These are phyloP conservation scores for Eulemur rubriventer DNA, from an alignment of 2,797 vertebrate species.

Conservation along the genomic window DNA sequence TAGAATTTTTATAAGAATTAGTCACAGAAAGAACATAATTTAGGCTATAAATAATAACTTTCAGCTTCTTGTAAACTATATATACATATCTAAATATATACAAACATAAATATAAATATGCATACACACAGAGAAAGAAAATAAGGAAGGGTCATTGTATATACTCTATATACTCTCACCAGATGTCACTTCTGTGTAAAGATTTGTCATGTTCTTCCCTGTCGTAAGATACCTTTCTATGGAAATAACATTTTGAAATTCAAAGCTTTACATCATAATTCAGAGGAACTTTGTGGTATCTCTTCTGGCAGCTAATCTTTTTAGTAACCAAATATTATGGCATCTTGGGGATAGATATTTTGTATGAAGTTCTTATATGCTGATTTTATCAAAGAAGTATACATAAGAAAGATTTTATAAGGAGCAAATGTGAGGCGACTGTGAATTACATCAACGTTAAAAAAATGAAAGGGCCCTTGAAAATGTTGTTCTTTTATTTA, in stretches of 20 bases:
- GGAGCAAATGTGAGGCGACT: slow-evolving; percentile 77
- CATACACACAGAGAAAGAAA: not conserved
- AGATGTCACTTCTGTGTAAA: slow-evolving; percentile 67
- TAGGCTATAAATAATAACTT: not conserved
- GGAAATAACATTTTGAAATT: slow-evolving; percentile 80
- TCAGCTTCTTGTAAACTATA: not conserved
- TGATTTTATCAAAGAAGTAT: slow-evolving; percentile 80
- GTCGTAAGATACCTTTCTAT: slow-evolving; percentile 38
- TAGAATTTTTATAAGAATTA: slow-evolving; percentile 20
- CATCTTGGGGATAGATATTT: slow-evolving; percentile 75
- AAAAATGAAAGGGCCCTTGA: slow-evolving; percentile 71
- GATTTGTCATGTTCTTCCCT: slow-evolving; percentile 64
- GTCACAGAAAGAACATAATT: not conserved
- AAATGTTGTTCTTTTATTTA: slow-evolving; percentile 68
- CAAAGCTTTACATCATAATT: slow-evolving; percentile 79
- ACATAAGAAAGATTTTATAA: slow-evolving; percentile 80
- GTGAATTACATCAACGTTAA: slow-evolving; percentile 67
- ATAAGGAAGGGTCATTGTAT: slow-evolving; percentile 1
- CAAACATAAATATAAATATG: not conserved
- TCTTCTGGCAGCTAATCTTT: slow-evolving; percentile 81
- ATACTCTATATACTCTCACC: not conserved
- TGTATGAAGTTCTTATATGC: slow-evolving; percentile 57
- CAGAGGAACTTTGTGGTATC: slow-evolving; percentile 77
- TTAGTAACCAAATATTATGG: slow-evolving; percentile 81
- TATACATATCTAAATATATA: not conserved